Evolutionary conservation across 2,797 vertebrate species (phyloP), one percentile per base, ranked within the genome.

Genomic region (Macropus fuliginosus): DNA sequence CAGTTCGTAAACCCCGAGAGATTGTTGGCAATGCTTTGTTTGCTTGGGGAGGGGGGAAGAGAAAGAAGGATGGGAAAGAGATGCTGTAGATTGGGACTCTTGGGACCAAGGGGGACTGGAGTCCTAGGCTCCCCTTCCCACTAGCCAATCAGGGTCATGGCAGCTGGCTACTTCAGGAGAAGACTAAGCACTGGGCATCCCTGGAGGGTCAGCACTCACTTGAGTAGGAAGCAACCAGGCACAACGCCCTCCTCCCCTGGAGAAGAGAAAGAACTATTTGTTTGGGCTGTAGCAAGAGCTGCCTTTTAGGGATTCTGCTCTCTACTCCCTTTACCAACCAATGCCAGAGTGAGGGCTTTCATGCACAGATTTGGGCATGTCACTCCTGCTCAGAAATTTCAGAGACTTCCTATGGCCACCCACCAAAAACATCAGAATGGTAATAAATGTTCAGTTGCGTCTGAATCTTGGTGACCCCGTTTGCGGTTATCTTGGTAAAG

Each of bases 1-100:
- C 91, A 55, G 34, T 40, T 93, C 96, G 95, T 91, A 94, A 97
- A 89, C 34, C 28, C 12, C 56, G 50, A 94, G 50, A 94, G 50
- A 93, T 8, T 55, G 2, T 96, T 95, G 94, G 54, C 91, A 55
- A 92, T 46, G 14, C 16, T 94, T 96, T 91, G 46, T 66, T 81
- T 92, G 54, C 59, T 92, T 90, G 52, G 55, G 93, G 52, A 5
- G n/a, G 21, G n/a, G 21, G 3, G 74, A 13, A 18, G 13, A n/a
- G 74, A 27, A 81, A 62, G 59, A 62, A 46, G 21, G 21, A 27
- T 81, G 74, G 40, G 74, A 46, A 91, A 95, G 94, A 93, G 54
- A 96, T 94, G 46, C 14, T 81, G 21, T 18, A 81, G 40, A 21
- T 46, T 62, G 3, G 81, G 50, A 5, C 55, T 93, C 96, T 93